These are phyloP conservation scores for Bombus ignitus DNA, from an alignment of 1,140 invertebrate genomes.

Conservation along the genomic window DNA sequence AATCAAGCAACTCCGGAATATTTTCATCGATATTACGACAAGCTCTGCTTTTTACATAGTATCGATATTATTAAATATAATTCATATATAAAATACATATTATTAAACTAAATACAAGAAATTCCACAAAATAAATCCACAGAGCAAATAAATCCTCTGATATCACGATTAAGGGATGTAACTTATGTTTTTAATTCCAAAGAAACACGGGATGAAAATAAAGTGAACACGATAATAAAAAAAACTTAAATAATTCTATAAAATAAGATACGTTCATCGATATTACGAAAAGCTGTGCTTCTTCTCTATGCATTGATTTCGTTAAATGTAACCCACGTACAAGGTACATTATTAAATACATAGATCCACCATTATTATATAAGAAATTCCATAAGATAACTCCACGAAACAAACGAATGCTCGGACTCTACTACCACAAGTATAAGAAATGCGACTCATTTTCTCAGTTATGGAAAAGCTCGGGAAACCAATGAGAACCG, in stretches of 20 bases:
- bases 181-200: not conserved
- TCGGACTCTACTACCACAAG: not conserved
- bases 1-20: not conserved
- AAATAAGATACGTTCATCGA: not conserved
- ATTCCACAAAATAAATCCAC: not conserved
- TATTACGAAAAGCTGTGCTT: not conserved
- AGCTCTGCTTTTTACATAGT: not conserved
- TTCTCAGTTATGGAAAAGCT: not conserved
- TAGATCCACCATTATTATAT: not conserved
- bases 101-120: not conserved
- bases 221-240: no score
- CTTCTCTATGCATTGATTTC: not conserved
- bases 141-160: not conserved
- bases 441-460: not conserved
- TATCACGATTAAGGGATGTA: not conserved
- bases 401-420: not conserved
- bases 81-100: not conserved
- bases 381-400: not conserved
- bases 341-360: not conserved
- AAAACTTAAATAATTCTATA: no score
- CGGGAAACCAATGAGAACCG: not conserved
- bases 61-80: not conserved
- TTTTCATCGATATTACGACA: not conserved
- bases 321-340: not conserved
- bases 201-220: not conserved